Evolutionary conservation across 2,113 vertebrate genomes (phyloP).

Genomic region (Rhea pennata): DNA sequence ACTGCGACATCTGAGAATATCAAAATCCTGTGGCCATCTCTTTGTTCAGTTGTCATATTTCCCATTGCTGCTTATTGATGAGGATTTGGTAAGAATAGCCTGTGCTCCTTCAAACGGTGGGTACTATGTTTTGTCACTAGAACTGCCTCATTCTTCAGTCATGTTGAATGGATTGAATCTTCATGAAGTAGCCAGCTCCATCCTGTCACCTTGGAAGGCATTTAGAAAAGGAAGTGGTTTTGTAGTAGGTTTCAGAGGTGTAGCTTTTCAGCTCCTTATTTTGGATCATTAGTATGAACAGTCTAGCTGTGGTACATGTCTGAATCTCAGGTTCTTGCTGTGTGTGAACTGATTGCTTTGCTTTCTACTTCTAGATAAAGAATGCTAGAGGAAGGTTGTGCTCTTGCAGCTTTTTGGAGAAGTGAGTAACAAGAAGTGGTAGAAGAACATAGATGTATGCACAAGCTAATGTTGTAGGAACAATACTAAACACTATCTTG

Average conservation of each 20-base stretch:
- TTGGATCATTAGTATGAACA: background rate
- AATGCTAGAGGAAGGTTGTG: background rate
- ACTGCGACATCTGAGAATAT: background rate
- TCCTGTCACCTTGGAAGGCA: background rate
- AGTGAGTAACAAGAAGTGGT: background rate
- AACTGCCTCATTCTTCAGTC: background rate
- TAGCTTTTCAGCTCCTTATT: background rate
- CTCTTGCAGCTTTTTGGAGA: background rate
- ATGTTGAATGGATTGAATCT: background rate
- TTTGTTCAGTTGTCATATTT: background rate
- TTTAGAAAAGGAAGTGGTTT: background rate
- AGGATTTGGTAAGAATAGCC: background rate
- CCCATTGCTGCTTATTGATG: background rate
- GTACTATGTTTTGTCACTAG: background rate
- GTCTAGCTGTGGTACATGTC: background rate
- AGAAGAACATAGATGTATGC: background rate
- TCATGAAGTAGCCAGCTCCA: background rate
- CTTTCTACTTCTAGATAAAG: background rate
- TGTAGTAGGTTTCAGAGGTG: background rate
- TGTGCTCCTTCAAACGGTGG: background rate
- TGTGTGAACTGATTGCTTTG: background rate
- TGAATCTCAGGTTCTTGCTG: background rate
- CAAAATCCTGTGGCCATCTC: background rate
- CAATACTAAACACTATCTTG: background rate
- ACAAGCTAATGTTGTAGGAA: background rate